Evolutionary conservation across 2,113 vertebrate species (phyloP).

Genomic region (Muntiacus muntjak): DNA sequence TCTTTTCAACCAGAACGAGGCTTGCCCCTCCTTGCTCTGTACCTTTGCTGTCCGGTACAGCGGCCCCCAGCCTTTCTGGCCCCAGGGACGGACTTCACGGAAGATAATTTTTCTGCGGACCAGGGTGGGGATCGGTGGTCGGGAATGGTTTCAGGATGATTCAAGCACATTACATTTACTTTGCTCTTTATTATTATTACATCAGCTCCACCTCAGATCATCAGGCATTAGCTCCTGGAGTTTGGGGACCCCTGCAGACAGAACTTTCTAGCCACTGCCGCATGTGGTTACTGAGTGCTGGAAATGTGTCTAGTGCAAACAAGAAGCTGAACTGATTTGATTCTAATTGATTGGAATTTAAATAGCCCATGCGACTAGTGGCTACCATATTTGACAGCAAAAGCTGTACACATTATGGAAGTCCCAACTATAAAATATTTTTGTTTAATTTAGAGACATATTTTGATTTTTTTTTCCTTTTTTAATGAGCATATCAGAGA

Average conservation of each 20-base stretch:
- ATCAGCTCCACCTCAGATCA: neutral
- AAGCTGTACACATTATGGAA: neutral
- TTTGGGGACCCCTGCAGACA: neutral
- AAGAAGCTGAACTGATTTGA: neutral
- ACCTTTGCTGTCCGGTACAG: accelerated
- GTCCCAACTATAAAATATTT: neutral
- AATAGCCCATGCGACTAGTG: neutral
- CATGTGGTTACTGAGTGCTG: neutral
- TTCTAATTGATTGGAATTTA: neutral
- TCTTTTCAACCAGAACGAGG: neutral
- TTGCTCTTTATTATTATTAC: neutral
- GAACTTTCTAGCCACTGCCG: neutral
- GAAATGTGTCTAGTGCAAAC: neutral
- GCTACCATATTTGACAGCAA: neutral
- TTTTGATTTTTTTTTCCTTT: neutral
- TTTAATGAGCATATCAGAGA: neutral
- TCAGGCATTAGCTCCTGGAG: neutral
- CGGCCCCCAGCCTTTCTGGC: neutral
- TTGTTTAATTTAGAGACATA: neutral
- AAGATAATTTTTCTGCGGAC: neutral
- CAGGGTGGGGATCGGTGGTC: neutral
- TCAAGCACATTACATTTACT: neutral
- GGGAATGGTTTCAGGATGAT: neutral
- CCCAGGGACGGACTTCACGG: neutral
- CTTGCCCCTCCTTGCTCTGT: neutral